Conservation (phyloP, 2,797 vertebrate genomes). For the Peromyscus nudipes region DNA sequence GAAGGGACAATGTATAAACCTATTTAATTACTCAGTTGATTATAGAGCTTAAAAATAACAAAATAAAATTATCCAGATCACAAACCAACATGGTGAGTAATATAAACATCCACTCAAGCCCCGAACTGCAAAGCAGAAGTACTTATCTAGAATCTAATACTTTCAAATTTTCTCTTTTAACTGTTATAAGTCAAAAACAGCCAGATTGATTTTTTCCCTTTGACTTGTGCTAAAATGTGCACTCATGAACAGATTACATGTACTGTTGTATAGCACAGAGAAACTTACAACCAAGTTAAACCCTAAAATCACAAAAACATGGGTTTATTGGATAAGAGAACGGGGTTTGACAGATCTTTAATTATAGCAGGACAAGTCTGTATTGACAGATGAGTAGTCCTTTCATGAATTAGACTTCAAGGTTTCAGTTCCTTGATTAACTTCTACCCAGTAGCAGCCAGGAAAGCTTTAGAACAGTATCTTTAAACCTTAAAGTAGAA, state of each 20-base stretch:
- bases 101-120: conserved; percentile 11
- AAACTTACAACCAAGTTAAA: conserved; percentile 77
- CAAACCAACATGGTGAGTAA: conserved; percentile 45
- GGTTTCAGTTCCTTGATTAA: conserved; percentile 10
- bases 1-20: conserved; percentile 25
- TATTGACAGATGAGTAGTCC: conserved; percentile 33
- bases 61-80: conserved; percentile 71
- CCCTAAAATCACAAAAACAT: conserved; percentile 58
- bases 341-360: conserved; percentile 65
- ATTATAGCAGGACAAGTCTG: conserved; percentile 60
- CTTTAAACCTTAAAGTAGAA: not conserved
- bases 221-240: conserved; percentile 75
- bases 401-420: conserved; percentile 59
- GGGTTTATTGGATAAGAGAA: conserved; percentile 71
- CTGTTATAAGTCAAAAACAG: conserved; percentile 70
- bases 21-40: conserved; percentile 75
- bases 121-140: conserved; percentile 71
- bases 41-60: conserved; percentile 51
- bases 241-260: conserved; percentile 71
- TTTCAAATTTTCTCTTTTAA: conserved; percentile 80
- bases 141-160: conserved; percentile 75
- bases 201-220: conserved; percentile 73
- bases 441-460: not conserved
- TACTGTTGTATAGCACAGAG: conserved; percentile 68
- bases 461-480: not conserved